A percentile compares a stretch with the other conserved stretches of the same genome.
Conservation (phyloP, 1,140 invertebrate species). For the Onthophagus taurus region DNA sequence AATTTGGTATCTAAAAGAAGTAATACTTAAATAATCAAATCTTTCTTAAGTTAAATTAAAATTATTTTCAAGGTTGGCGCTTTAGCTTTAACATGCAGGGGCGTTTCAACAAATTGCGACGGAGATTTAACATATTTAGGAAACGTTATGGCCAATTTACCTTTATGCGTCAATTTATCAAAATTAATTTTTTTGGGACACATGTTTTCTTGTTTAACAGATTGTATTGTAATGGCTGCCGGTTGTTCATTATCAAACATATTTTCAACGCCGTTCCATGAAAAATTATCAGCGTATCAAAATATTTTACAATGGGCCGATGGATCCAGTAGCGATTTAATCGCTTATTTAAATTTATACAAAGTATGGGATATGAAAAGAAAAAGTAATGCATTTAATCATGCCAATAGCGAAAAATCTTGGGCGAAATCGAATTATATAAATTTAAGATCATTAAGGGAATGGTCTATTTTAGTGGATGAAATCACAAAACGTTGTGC, state of each 20-base stretch:
- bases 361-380: conserved; percentile 40
- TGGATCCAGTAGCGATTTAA: conserved; percentile 73
- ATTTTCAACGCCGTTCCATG: conserved; percentile 64
- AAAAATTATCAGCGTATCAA: conserved; percentile 62
- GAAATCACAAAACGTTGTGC: conserved; percentile 58
- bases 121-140: conserved; percentile 89
- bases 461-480: conserved; percentile 58
- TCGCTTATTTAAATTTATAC: conserved; percentile 75
- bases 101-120: conserved; percentile 51
- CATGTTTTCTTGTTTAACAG: conserved; percentile 75
- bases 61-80: conserved; percentile 46
- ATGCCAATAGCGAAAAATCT: conserved; percentile 41
- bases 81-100: conserved; percentile 49
- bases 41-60: background rate
- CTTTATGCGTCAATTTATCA: conserved; percentile 70
- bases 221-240: conserved; percentile 80
- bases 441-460: conserved; percentile 60
- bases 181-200: conserved; percentile 84
- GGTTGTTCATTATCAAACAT: conserved; percentile 72
- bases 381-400: conserved; percentile 24
- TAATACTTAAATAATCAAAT: conserved; percentile 35
- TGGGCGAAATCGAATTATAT: conserved; percentile 70
- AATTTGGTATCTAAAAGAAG: conserved; percentile 78
- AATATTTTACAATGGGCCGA: conserved; percentile 73
- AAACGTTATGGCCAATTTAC: conserved; percentile 68